Evolutionary conservation across 1,140 invertebrate genomes (phyloP), one percentile per base, ranked within the genome.

Genomic region (Coptotermes formosanus): DNA sequence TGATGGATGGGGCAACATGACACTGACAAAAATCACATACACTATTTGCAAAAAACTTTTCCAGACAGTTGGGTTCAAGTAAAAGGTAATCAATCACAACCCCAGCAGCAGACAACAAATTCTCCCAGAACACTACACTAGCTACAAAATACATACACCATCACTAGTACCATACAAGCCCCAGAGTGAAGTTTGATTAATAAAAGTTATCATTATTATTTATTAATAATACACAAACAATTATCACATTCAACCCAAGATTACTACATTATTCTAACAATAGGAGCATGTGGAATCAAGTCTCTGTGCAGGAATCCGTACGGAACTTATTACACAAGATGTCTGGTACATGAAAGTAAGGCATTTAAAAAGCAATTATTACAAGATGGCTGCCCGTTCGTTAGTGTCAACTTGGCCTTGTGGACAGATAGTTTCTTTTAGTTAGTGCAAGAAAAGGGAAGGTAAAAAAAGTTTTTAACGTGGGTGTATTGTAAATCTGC

Each of bases 351-450:
- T 83, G 86, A 86, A 81, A 69, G 43, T 81, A 44, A 87, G 85
- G 84, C 45, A 83, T 59, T 69, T 83, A 30, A 82, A 85, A 86
- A 82, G 86, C 86, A 85, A 87, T 82, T 86, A 86, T 86, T 88
- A 86, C 87, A 87, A 85, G 86, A 83, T 87, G 87, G 87, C 86
- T 87, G 85, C 85, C 88, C 90, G 85, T 83, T 88, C 90, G 91
- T 92, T 91, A 90, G 91, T 90, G 89, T 90, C 90, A 91, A 91
- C 91, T 91, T 92, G 90, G 90, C 91, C 91, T 90, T 91, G 89
- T 91, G 91, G 90, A 91, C 8, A 75, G 90, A 90, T 84, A 55
- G 69, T 91, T 91, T 75, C n/a, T 75, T 90, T 88, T 91, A 89
- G 91, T 92, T 92, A 92, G 91, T 92, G 88, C 55, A 88, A 90